phyloP scores from a whole-genome alignment of 2,888 invertebrate genomes.

The Trisateles emortualis region DNA sequence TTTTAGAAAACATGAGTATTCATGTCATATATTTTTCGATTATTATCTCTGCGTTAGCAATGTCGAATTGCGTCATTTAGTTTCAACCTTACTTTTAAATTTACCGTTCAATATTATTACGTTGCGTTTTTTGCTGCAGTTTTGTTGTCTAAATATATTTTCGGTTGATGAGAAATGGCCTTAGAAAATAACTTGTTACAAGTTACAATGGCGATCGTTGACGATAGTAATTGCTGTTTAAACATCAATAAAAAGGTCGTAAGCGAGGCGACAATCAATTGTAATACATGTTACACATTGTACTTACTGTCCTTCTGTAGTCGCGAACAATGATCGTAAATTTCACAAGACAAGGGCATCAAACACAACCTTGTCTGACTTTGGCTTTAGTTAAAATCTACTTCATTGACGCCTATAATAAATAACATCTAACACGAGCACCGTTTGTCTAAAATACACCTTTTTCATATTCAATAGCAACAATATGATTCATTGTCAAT shows the following conservation, averaged over 20 bases:
- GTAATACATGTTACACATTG: constrained; percentile 10
- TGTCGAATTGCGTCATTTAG: constrained; percentile 13
- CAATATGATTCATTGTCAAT: constrained; percentile 70
- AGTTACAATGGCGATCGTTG: neutral
- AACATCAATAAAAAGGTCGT: constrained; percentile 15
- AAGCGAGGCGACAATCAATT: constrained; percentile 21
- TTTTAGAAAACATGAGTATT: too few species aligned
- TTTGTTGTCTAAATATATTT: constrained; percentile 5
- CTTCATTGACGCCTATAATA: constrained; percentile 15
- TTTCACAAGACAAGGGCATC: constrained; percentile 30
- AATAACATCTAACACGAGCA: constrained; percentile 32
- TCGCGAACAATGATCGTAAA: constrained; percentile 24
- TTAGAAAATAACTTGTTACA: neutral
- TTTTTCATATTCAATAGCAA: constrained; percentile 41
- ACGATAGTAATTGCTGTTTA: neutral
- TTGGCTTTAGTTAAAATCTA: constrained; percentile 17
- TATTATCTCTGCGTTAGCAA: constrained; percentile 10
- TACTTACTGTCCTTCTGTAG: constrained; percentile 20
- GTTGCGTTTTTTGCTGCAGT: constrained; percentile 1
- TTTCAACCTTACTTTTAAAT: constrained; percentile 23
- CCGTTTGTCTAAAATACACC: constrained; percentile 43
- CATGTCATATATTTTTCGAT: constrained; percentile 9
- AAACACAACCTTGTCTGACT: constrained; percentile 29
- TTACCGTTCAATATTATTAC: constrained; percentile 12
- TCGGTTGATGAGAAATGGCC: neutral